Evolutionary conservation across 2,888 invertebrate genomes (phyloP).

Genomic region (Pyrochroa serraticornis): DNA sequence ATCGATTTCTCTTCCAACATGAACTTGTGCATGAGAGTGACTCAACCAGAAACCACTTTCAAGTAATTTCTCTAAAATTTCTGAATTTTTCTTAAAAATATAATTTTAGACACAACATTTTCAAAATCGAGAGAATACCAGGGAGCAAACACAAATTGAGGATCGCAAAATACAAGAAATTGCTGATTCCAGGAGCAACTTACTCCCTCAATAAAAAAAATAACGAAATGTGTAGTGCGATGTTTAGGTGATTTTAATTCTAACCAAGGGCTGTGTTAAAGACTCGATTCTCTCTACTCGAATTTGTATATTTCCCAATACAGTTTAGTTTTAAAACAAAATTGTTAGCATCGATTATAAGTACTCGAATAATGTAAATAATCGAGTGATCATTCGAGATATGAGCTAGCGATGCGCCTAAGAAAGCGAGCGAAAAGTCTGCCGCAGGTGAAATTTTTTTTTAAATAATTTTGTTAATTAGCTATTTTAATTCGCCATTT

Average conservation of each 20-base stretch:
- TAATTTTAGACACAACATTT: constrained; percentile 63
- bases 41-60: constrained; percentile 68
- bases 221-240: constrained; percentile 74
- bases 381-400: no score
- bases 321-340: no score
- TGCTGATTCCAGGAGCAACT: constrained; percentile 69
- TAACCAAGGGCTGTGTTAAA: constrained; percentile 25
- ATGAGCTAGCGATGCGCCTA: no score
- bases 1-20: constrained; percentile 77
- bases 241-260: constrained; percentile 38
- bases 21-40: constrained; percentile 78
- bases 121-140: constrained; percentile 70
- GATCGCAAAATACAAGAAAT: constrained; percentile 63
- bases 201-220: constrained; percentile 79
- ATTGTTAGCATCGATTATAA: no score
- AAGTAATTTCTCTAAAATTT: constrained; percentile 56
- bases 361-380: no score
- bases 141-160: constrained; percentile 67
- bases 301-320: neutral
- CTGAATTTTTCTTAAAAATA: neutral
- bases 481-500: no score
- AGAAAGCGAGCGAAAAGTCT: no score
- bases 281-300: constrained; percentile 20
- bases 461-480: no score
- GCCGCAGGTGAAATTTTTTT: no score